Conservation (phyloP, 1,140 invertebrate genomes). For the Drosophila ohnishii region DNA sequence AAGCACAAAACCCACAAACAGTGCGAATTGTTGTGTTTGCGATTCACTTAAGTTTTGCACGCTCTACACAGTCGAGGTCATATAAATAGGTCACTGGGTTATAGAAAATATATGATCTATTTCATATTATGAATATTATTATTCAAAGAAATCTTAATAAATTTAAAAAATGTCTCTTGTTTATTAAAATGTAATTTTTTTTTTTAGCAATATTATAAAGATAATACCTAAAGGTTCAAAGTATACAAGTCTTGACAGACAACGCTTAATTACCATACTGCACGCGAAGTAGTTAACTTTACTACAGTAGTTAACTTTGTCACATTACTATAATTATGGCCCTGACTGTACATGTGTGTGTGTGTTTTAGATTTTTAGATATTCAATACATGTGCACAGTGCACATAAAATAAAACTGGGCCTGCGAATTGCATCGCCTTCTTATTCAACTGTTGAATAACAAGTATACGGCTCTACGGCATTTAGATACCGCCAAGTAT, state of each 20-base stretch:
- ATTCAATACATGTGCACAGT: background rate
- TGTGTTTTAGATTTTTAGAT: constrained; percentile 13
- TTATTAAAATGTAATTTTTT: too few relatives aligned
- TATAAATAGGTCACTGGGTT: background rate
- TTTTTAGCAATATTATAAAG: too few relatives aligned
- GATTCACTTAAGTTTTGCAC: constrained; percentile 15
- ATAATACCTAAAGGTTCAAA: too few relatives aligned
- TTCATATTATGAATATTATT: background rate
- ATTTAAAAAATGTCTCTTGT: background rate
- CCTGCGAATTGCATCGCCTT: background rate
- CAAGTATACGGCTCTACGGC: constrained; percentile 12
- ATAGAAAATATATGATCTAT: background rate
- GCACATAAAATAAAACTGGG: constrained; percentile 4
- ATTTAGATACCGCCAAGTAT: background rate
- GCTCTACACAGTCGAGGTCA: constrained; percentile 7
- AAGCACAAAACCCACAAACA: constrained; percentile 13
- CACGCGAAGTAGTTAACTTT: too few relatives aligned
- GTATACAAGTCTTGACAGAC: too few relatives aligned
- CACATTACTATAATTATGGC: background rate
- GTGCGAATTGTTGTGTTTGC: constrained; percentile 13
- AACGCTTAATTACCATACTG: too few relatives aligned
- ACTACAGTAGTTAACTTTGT: too few relatives aligned
- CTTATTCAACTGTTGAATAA: constrained; percentile 33
- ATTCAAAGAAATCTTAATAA: background rate
- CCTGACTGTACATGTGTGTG: background rate